Conservation (phyloP, 2,888 invertebrate genomes). For the Luperina nickerlii region DNA sequence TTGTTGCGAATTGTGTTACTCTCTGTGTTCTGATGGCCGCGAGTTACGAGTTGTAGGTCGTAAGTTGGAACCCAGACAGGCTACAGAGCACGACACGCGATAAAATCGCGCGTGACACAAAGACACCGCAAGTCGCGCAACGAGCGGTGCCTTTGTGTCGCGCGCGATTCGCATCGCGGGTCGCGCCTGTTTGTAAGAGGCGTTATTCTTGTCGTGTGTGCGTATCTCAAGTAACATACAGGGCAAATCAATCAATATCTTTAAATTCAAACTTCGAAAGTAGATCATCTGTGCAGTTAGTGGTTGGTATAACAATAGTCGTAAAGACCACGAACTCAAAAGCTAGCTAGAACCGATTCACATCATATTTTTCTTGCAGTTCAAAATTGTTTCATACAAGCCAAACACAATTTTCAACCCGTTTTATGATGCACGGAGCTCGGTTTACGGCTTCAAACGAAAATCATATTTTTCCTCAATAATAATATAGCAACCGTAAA, state of each 20-base stretch:
- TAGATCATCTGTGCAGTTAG: not conserved
- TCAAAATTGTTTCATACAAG: conserved; percentile 18
- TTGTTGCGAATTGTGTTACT: not conserved
- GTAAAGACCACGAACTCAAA: not conserved
- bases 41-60: not conserved
- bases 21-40: not conserved
- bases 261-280: not conserved
- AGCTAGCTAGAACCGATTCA: conserved; percentile 1
- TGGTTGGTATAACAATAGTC: not conserved
- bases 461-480: conserved; percentile 14
- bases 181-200: no score
- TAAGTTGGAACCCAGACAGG: not conserved
- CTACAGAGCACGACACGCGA: no score
- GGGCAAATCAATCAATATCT: not conserved
- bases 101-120: no score
- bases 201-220: not conserved
- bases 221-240: not conserved
- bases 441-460: conserved; percentile 2
- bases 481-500: conserved; percentile 30
- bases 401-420: conserved; percentile 18
- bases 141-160: no score
- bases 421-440: conserved; percentile 1
- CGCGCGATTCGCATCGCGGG: no score
- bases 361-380: conserved; percentile 23
- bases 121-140: no score